Base-by-base conservation (phyloP, 2,113 vertebrate genomes). In the Ceuthmochares aereus region DNA sequence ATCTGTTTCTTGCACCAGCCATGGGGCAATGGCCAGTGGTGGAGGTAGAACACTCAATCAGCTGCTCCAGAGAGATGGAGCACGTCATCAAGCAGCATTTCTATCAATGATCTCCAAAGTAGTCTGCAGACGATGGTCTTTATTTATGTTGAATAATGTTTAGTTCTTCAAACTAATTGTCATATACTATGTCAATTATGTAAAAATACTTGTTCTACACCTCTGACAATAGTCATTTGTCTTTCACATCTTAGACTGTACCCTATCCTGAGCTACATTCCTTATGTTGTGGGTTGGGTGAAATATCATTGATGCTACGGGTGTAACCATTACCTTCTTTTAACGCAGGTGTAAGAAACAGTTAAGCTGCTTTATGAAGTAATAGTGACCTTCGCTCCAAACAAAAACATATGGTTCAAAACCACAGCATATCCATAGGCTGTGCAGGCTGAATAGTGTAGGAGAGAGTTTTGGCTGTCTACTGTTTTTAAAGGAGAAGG, bases 321-420 rank as follows among this genome's bases (percentile, higher is more conserved):
- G 91, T 0, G 52, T 94, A 93, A 87, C 69, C 43, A 37, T 58
- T 52, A 62, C 30, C 84, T 89, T 87, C 91, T 94, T 96, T 92
- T 93, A 89, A 93, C 0, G 7, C 62, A 89, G 66, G 80, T 94
- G 43, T 49, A 89, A 94, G 87, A 85, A 91, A 54, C 77, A 84
- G 77, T 84, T 91, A 89, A 87, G 88, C 66, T 78, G 78, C 66
- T 95, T 82, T 84, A 68, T 56, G 73, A 75, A 96, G 56, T 84
- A 75, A 84, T 76, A 89, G 36, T 0, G 5, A 93, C 84, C 81
- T 96, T 69, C 87, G 21, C 77, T 76, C 78, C 87, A 95, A 3
- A 73, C 40, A 93, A 93, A 87, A 94, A 54, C 66, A 4, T 12
- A 14, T 21, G 8, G 26, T 70, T 90, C 64, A 40, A 95, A 93